Evolutionary conservation across 2,888 invertebrate genomes (phyloP), one percentile per base, ranked within the genome.

Genomic region (Caenorhabditis becei): DNA sequence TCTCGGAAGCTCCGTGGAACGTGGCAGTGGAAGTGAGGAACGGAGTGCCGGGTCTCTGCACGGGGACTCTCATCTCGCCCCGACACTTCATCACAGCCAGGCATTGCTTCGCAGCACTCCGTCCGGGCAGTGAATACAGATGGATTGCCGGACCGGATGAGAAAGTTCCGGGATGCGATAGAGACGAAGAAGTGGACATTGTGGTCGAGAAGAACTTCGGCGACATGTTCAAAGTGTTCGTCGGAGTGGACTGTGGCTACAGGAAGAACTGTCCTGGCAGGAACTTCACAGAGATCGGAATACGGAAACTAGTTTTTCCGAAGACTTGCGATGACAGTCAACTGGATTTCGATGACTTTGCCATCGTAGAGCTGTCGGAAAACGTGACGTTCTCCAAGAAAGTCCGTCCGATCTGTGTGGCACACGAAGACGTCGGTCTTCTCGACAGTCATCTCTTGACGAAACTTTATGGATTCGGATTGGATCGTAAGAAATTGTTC

Each of bases 101-200:
- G 35, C 78, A 79, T 53, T 79, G 78, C 53, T 79, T 79, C 23
- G 65, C 62, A 3, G n/a, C n/a, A n/a, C n/a, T n/a, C n/a, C n/a
- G n/a, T n/a, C n/a, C n/a, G n/a, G n/a, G n/a, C n/a, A n/a, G n/a
- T n/a, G 28, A 28, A 14, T 41, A 41, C 16, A 41, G 16, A 14
- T 41, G 41, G 41, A 41, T 16, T 41, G 16, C 41, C 8, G 3
- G 16, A 14, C 10, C 14, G 41, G 41, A 41, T 5, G 10, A 41
- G 41, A 14, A 41, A 3, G 26, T 71, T n/a, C 7, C 23, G 14
- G 66, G 54, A 41, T 77, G 62, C 32, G 41, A 23, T 8, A 18
- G 47, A 18, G 62, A 62, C 14, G 37, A 41, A 11, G 18, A 44
- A 26, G 28, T 26, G 0, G 61, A 47, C 37, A 24, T 67, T 20